These are phyloP conservation scores for Oceanodroma leucorhoa DNA, from an alignment of 2,797 vertebrate species.

Conservation along the genomic window DNA sequence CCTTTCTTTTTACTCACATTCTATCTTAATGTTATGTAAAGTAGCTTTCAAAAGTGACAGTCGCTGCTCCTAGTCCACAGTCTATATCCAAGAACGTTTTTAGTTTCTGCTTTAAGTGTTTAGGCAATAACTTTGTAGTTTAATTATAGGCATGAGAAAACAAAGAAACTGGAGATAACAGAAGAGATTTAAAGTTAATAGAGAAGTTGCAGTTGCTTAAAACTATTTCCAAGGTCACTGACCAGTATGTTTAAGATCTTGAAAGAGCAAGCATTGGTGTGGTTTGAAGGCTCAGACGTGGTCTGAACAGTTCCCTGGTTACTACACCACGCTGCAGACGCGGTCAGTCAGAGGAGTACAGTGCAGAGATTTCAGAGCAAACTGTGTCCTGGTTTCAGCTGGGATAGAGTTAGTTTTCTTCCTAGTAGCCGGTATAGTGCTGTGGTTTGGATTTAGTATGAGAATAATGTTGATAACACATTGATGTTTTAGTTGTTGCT, in stretches of 20 bases:
- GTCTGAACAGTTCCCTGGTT: neutral
- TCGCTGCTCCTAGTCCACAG: neutral
- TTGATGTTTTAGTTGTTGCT: too few species aligned
- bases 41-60: slow-evolving; percentile 14
- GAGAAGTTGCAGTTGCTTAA: neutral
- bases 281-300: neutral
- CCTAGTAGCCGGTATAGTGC: too few species aligned
- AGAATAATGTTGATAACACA: too few species aligned
- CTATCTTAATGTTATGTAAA: neutral
- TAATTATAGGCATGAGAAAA: neutral
- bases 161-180: neutral
- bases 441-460: too few species aligned
- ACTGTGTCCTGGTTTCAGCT: too few species aligned
- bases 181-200: neutral
- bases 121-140: slow-evolving; percentile 16
- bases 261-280: neutral
- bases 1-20: neutral
- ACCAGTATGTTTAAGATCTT: neutral
- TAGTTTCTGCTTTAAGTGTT: slow-evolving; percentile 5
- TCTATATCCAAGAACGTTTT: neutral
- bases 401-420: too few species aligned
- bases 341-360: neutral
- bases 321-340: fast-evolving
- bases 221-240: neutral
- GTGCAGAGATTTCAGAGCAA: neutral